A percentile compares a stretch with the other conserved stretches of the same genome.
Conservation (phyloP, 1,140 invertebrate genomes). For the Drosophila guanche region DNA sequence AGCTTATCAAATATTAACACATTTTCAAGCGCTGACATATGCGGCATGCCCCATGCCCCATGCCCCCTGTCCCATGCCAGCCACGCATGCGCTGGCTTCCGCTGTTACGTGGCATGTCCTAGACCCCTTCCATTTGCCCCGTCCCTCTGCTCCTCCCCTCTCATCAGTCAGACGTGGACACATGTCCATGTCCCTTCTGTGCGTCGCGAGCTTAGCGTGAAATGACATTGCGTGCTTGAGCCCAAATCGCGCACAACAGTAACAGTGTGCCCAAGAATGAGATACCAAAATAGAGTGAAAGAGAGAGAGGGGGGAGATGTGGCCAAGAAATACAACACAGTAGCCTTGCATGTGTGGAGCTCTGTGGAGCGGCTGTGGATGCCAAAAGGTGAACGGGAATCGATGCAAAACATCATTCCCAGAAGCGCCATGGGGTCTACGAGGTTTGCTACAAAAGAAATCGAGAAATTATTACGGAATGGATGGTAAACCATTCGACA, state of each 20-base stretch:
- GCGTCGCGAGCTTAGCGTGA: constrained; percentile 60
- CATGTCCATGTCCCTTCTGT: constrained; percentile 33
- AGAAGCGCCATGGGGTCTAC: constrained; percentile 6
- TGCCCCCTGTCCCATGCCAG: neutral
- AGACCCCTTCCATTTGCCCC: neutral
- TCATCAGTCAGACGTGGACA: constrained; percentile 21
- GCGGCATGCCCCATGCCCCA: constrained; percentile 12
- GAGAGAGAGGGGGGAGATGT: neutral
- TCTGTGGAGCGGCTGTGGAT: constrained; percentile 8
- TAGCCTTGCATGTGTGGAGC: constrained; percentile 65
- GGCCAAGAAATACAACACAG: constrained; percentile 34
- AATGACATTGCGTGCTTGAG: constrained; percentile 73
- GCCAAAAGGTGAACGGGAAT: constrained; percentile 21
- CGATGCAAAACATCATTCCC: constrained; percentile 34
- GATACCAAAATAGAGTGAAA: neutral
- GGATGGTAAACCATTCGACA: too few species aligned
- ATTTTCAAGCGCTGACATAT: constrained; percentile 75
- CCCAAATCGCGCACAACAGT: constrained; percentile 34
- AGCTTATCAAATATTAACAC: constrained; percentile 82
- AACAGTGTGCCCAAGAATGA: constrained; percentile 5
- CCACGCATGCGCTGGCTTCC: constrained; percentile 64
- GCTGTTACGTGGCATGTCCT: constrained; percentile 67
- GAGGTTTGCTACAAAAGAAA: constrained; percentile 8
- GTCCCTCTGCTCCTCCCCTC: constrained; percentile 1
- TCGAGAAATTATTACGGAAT: neutral